Percentiles rank a stretch among this genome's conserved stretches.
These are phyloP conservation scores for Drosophila setosimentum DNA, from an alignment of 2,888 invertebrate genomes.

Conservation along the genomic window DNA sequence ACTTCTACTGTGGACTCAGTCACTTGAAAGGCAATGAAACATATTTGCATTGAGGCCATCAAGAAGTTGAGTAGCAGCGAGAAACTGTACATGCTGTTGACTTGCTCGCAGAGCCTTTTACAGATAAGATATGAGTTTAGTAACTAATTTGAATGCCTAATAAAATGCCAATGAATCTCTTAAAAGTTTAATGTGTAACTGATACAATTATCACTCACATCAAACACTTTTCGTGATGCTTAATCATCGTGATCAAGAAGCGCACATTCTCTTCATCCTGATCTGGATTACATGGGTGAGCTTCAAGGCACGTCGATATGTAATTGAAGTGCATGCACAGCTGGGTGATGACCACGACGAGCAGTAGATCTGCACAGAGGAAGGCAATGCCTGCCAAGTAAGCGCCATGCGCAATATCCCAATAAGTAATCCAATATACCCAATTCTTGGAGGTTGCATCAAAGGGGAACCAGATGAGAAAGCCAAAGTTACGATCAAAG, in stretches of 20 bases:
- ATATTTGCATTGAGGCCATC: slow-evolving; percentile 81
- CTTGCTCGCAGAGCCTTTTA: slow-evolving; percentile 70
- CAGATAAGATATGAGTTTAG: slow-evolving; percentile 2
- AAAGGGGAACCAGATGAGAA: slow-evolving; percentile 81
- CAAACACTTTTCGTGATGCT: slow-evolving; percentile 75
- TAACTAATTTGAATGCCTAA: not conserved
- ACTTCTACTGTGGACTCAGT: slow-evolving; percentile 75
- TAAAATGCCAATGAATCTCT: not conserved
- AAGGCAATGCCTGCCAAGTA: slow-evolving; percentile 76
- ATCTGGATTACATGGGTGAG: slow-evolving; percentile 46
- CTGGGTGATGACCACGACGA: slow-evolving; percentile 77
- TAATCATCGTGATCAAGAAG: slow-evolving; percentile 62
- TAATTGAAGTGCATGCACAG: slow-evolving; percentile 81
- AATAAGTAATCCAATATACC: slow-evolving; percentile 69
- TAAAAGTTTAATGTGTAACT: too few relatives aligned
- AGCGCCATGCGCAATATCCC: slow-evolving; percentile 69
- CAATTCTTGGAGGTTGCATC: slow-evolving; percentile 57
- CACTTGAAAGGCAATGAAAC: slow-evolving; percentile 83
- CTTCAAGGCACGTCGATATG: slow-evolving; percentile 54
- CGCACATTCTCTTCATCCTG: slow-evolving; percentile 47
- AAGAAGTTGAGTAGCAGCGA: slow-evolving; percentile 82
- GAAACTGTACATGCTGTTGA: slow-evolving; percentile 68
- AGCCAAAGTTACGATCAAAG: slow-evolving; percentile 75
- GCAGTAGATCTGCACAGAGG: slow-evolving; percentile 75
- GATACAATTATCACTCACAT: slow-evolving; percentile 56